phyloP scores from a whole-genome alignment of 2,797 vertebrate genomes.

The Peromyscus nudipes region DNA sequence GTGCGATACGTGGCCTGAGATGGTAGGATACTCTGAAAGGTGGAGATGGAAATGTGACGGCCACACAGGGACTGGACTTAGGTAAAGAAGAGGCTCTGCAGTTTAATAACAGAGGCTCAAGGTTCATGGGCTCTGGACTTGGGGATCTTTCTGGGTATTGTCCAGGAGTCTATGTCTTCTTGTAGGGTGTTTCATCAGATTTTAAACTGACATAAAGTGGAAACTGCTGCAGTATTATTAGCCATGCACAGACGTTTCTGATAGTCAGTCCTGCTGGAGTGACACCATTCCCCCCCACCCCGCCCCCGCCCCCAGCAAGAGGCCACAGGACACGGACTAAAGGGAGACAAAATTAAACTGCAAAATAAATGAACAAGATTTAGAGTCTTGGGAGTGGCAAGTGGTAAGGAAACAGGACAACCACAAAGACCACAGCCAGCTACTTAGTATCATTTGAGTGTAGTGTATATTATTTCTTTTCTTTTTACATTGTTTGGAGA shows the following conservation, averaged over 20 bases:
- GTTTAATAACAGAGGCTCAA: background rate
- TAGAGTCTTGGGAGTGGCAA: background rate
- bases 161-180: background rate
- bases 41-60: background rate
- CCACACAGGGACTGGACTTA: background rate
- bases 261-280: background rate
- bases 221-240: background rate
- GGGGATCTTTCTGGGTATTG: background rate
- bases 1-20: background rate
- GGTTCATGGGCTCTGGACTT: background rate
- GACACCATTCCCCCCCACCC: background rate
- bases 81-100: background rate
- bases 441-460: background rate
- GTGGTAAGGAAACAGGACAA: background rate
- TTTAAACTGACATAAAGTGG: conserved; percentile 5
- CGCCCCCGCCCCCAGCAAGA: background rate
- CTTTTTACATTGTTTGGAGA: background rate
- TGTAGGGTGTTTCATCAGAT: background rate
- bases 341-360: background rate
- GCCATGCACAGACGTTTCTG: background rate
- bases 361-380: conserved; percentile 5
- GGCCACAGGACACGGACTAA: background rate
- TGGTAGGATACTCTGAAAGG: background rate
- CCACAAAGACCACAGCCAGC: background rate
- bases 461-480: background rate